phyloP scores from a whole-genome alignment of 2,797 vertebrate species.

The Pangasius macronema region DNA sequence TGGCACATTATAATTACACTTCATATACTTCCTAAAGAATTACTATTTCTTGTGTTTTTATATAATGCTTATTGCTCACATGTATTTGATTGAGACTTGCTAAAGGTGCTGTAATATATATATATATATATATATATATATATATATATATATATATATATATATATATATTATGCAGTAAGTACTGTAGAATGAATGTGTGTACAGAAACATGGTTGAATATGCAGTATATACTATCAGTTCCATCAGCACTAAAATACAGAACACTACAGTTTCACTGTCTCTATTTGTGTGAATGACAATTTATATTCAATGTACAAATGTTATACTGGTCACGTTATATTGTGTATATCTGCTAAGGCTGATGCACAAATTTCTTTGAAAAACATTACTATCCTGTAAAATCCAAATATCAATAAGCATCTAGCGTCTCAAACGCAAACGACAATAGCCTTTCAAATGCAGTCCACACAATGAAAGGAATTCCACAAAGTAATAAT shows the following conservation, averaged over 20 bases:
- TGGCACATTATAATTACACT: neutral
- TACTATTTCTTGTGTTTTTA: neutral
- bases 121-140: too few relatives aligned
- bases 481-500: conserved; percentile 40
- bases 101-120: neutral
- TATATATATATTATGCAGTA: neutral
- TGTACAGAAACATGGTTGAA: neutral
- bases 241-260: neutral
- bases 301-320: neutral
- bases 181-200: neutral
- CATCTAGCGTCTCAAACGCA: conserved; percentile 31
- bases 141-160: too few relatives aligned
- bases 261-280: neutral
- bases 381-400: conserved; percentile 8
- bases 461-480: conserved; percentile 42
- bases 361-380: neutral
- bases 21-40: neutral
- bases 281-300: neutral
- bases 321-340: neutral
- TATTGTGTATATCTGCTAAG: neutral
- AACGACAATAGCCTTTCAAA: conserved; percentile 39
- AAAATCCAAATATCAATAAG: conserved; percentile 14
- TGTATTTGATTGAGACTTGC: neutral
- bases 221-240: neutral
- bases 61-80: neutral